phyloP scores from a whole-genome alignment of 2,113 vertebrate species.

The Salvelinus fontinalis region DNA sequence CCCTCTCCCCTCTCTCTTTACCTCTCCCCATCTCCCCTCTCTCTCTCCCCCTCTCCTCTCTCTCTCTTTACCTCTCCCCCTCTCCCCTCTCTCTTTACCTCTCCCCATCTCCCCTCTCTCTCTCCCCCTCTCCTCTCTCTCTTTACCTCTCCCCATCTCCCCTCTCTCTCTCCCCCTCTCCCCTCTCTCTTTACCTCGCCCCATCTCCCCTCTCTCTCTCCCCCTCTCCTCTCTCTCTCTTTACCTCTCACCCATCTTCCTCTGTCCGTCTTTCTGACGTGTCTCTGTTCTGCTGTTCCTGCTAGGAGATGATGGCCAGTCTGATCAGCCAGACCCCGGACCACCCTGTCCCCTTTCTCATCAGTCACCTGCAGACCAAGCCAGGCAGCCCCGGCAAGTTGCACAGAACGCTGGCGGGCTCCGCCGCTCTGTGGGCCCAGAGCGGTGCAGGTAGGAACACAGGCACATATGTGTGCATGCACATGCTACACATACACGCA shows the following conservation, averaged over 20 bases:
- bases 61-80: too few relatives aligned
- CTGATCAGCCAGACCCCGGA: constrained; percentile 98
- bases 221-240: too few relatives aligned
- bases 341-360: constrained; percentile 96
- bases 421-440: constrained; percentile 96
- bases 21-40: too few relatives aligned
- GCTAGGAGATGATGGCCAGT: constrained; percentile 98
- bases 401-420: constrained; percentile 92
- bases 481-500: not conserved
- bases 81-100: too few relatives aligned
- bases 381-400: constrained; percentile 84
- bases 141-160: too few relatives aligned
- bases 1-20: too few relatives aligned
- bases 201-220: too few relatives aligned
- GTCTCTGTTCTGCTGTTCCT: constrained; percentile 57
- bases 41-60: too few relatives aligned
- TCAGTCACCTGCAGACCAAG: constrained; percentile 96
- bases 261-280: not conserved
- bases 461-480: not conserved
- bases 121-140: too few relatives aligned
- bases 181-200: too few relatives aligned
- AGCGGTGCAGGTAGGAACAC: constrained; percentile 81
- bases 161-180: too few relatives aligned
- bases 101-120: too few relatives aligned
- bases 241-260: not conserved